Base-by-base conservation (phyloP, 2,113 vertebrate genomes). In the Clarias magur region DNA sequence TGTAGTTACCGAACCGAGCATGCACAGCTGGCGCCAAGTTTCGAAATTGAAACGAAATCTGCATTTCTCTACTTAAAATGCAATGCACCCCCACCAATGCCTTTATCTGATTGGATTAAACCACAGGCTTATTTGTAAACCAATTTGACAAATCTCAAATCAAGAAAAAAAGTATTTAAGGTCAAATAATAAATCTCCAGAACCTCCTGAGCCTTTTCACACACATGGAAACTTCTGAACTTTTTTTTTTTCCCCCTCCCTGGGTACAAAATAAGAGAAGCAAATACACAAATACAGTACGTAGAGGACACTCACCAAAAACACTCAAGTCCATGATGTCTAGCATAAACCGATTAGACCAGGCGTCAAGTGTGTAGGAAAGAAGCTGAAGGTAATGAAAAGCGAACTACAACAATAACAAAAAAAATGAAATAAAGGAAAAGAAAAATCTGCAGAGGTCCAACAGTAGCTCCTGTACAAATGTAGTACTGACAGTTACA, bases 401-500 rank as follows among this genome's bases (percentile, higher is more conserved):
- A n/a, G 19, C 21, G 30, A 30, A 82, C 68, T n/a, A 65, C 34
- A 38, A 3, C 34, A 38, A 38, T 34, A 34, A 34, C 30, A 34
- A 56, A 57, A 65, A 10, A 25, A 80, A 38, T 11, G 3, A 67
- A 80, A 82, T 16, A 1, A 56, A 27, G 25, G 38, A 23, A 54
- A 48, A 53, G 21, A 57, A 17, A 62, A 70, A 8, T 15, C 27
- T 15, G 53, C 15, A 21, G 56, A 48, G 38, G 9, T 56, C 30
- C 8, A 27, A 63, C 17, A 38, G 21, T n/a, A 54, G 21, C 65
- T 79, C 42, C 82, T 72, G 10, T 4, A 25, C 85, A 27, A 53
- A 23, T 38, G 95, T 95, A 94, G 96, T 95, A 95, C 95, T 95
- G 95, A 96, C 95, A 67, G 27, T 83, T 95, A 95, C 95, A 95